phyloP scores from a whole-genome alignment of 2,888 invertebrate species.

The Spisula subtruncata region DNA sequence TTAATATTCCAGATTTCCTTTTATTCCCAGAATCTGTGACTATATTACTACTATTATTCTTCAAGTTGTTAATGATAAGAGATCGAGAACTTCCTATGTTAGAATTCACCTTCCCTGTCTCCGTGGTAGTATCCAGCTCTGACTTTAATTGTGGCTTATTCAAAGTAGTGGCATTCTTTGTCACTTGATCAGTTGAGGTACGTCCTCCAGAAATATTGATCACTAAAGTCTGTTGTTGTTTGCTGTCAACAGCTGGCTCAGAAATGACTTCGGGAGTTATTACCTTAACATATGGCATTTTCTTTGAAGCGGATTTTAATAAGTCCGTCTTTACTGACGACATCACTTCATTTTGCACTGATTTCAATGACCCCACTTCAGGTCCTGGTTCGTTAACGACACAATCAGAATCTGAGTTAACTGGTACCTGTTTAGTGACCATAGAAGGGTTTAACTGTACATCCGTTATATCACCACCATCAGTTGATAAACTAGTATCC shows the following conservation, averaged over 20 bases:
- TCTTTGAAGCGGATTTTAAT: slow-evolving; percentile 49
- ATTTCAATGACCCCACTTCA: slow-evolving; percentile 27
- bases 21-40: slow-evolving; percentile 19
- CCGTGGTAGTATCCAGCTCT: too few species aligned
- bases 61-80: slow-evolving; percentile 31
- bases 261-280: slow-evolving; percentile 33
- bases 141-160: slow-evolving; percentile 1
- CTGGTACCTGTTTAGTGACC: background rate
- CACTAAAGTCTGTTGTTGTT: slow-evolving; percentile 57
- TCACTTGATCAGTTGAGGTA: slow-evolving; percentile 7
- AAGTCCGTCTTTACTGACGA: background rate
- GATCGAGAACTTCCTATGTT: slow-evolving; percentile 46
- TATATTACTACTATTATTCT: slow-evolving; percentile 26
- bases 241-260: slow-evolving; percentile 38
- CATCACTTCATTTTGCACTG: slow-evolving; percentile 1
- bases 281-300: slow-evolving; percentile 60
- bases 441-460: background rate
- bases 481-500: background rate
- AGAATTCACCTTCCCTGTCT: background rate
- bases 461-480: background rate
- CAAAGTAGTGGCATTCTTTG: background rate
- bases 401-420: slow-evolving; percentile 5
- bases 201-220: slow-evolving; percentile 62
- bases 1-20: slow-evolving; percentile 45
- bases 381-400: background rate